Percentiles rank a stretch among this genome's conserved stretches.
phyloP scores from a whole-genome alignment of 2,113 vertebrate genomes.

The Delphinapterus leucas region DNA sequence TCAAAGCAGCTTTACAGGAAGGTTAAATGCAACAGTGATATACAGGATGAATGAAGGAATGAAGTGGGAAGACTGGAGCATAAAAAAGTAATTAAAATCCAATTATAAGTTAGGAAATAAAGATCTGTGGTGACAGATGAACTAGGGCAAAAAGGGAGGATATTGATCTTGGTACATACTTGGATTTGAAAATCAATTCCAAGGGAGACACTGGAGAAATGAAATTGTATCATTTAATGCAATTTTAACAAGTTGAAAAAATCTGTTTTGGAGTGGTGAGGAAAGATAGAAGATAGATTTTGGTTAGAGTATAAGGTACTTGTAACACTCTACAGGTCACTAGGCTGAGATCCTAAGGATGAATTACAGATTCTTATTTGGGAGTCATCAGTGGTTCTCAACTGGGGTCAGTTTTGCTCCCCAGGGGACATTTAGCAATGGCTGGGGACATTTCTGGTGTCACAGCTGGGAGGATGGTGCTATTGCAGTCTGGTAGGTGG shows the following conservation, averaged over 20 bases:
- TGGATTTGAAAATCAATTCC: neutral
- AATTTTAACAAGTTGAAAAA: neutral
- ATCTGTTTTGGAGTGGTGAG: neutral
- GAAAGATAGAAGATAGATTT: neutral
- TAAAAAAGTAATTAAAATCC: neutral
- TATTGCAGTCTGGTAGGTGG: neutral
- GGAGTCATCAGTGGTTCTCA: neutral
- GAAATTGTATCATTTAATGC: neutral
- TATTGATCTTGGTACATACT: neutral
- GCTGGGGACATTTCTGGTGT: neutral
- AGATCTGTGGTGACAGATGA: neutral
- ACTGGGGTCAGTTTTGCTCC: neutral
- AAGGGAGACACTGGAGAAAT: neutral
- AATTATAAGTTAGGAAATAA: neutral
- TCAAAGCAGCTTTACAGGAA: neutral
- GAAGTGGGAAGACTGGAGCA: neutral
- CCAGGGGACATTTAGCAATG: neutral
- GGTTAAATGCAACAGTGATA: neutral
- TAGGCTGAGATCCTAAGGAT: neutral
- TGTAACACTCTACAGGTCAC: neutral
- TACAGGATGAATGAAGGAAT: neutral
- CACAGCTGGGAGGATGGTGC: neutral
- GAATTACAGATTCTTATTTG: neutral
- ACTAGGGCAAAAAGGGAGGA: neutral
- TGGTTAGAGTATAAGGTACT: neutral